A percentile compares a stretch with the other conserved stretches of the same genome.
Evolutionary conservation across 2,797 vertebrate species (phyloP).

Genomic region (Anableps anableps): DNA sequence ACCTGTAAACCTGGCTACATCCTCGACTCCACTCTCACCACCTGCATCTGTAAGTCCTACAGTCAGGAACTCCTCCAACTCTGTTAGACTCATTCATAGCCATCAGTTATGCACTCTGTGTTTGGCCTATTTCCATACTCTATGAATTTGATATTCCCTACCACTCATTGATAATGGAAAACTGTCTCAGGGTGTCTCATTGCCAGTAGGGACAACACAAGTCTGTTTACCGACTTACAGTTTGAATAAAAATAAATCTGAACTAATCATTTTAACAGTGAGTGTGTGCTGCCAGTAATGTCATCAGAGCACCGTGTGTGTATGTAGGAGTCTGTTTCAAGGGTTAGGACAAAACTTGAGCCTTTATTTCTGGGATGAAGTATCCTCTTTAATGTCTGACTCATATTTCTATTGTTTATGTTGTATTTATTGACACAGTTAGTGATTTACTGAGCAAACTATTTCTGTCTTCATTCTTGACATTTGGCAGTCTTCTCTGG

Average conservation of each 20-base stretch:
- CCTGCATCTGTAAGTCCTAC: constrained; percentile 90
- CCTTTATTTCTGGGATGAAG: background rate
- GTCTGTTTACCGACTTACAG: background rate
- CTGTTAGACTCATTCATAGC: background rate
- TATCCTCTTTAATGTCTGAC: background rate
- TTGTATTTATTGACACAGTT: background rate
- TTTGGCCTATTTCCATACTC: background rate
- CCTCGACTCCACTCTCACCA: constrained; percentile 87
- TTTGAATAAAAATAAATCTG: background rate
- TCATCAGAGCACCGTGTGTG: background rate
- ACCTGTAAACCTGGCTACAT: constrained; percentile 91
- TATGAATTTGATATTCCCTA: background rate
- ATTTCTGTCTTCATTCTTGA: background rate
- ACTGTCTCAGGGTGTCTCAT: background rate
- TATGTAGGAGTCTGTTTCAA: background rate
- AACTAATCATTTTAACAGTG: background rate
- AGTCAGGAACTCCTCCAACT: constrained; percentile 3
- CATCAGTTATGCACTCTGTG: constrained; percentile 24
- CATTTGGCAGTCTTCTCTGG: background rate
- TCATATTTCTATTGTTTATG: background rate
- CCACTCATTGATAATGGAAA: background rate
- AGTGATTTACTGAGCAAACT: background rate
- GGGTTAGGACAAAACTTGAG: background rate
- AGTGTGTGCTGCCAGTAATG: background rate
- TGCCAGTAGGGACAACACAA: background rate